Base-by-base conservation (phyloP, 2,113 vertebrate species). In the Monarcha castaneiventris region DNA sequence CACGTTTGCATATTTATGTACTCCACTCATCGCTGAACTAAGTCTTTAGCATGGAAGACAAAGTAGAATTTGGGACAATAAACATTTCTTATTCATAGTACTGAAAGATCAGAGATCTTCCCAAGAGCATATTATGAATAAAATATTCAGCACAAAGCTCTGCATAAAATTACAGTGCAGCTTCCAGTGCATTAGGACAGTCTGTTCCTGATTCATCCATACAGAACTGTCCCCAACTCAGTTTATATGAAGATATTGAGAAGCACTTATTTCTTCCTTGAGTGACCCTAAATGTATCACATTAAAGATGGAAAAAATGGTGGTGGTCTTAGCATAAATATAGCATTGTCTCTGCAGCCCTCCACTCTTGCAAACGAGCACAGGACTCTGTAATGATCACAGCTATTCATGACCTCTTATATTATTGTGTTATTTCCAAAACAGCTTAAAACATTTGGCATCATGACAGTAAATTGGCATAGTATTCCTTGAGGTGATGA, bases 71-170 rank as follows among this genome's bases (percentile, higher is more conserved):
- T 87, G 63, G 33, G 55, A 77, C 51, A 84, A 76, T 52, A 81
- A 67, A 33, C 23, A 44, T 75, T n/a, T 91, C 49, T 72, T 69
- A 87, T 73, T 91, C 56, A 51, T 43, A 59, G 30, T 86, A 43
- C 25, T 56, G 84, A 80, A 89, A 91, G 56, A 71, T 78, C 23
- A 55, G 52, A 81, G 33, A 63, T 64, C 48, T 84, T 87, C 80
- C 77, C 43, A 59, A 51, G 51, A 81, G 55, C 22, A 20, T 46
- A 63, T 51, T 77, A 59, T 63, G 32, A 89, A 89, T 84, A 92
- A 95, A 95, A 83, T 91, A 80, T 80, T 95, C 59, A 71, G 33
- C 41, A 92, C 30, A 71, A 74, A 72, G 15, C n/a, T 87, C 73
- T 86, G 61, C 64, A 44, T 89, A 81, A 86, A 74, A 80, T 86